Conservation (phyloP, 1,140 invertebrate genomes). For the Formica exsecta region DNA sequence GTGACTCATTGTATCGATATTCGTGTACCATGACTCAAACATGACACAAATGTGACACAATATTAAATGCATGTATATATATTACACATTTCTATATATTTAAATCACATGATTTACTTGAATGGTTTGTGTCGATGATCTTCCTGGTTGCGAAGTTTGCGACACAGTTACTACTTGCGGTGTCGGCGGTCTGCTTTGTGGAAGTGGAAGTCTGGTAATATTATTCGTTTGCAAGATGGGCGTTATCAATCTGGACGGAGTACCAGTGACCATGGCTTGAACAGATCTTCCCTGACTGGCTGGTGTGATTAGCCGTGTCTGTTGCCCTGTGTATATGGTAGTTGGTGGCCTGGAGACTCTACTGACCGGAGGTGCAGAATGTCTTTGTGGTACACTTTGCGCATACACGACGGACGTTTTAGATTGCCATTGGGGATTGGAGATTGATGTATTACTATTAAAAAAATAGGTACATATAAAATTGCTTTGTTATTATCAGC, state of each 20-base stretch:
- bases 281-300: slow-evolving; percentile 79
- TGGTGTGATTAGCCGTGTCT: slow-evolving; percentile 77
- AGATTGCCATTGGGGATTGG: slow-evolving; percentile 83
- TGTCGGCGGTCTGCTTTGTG: slow-evolving; percentile 77
- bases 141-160: slow-evolving; percentile 77
- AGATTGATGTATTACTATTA: slow-evolving; percentile 78
- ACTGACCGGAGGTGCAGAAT: slow-evolving; percentile 79
- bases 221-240: slow-evolving; percentile 83
- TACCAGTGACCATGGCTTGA: slow-evolving; percentile 84
- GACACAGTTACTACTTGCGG: slow-evolving; percentile 78
- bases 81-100: slow-evolving; percentile 11
- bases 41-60: no score
- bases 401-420: slow-evolving; percentile 83
- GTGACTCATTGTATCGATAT: background rate
- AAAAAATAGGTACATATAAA: slow-evolving; percentile 19
- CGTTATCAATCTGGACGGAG: slow-evolving; percentile 82
- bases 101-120: slow-evolving; percentile 74
- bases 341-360: slow-evolving; percentile 80
- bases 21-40: no score
- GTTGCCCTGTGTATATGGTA: slow-evolving; percentile 78
- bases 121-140: slow-evolving; percentile 81
- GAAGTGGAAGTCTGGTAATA: slow-evolving; percentile 80
- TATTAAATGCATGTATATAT: background rate
- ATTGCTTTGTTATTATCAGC: background rate
- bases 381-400: slow-evolving; percentile 78